Evolutionary conservation across 2,888 invertebrate species (phyloP), one percentile per base, ranked within the genome.

Genomic region (Rhodophaea formosa): DNA sequence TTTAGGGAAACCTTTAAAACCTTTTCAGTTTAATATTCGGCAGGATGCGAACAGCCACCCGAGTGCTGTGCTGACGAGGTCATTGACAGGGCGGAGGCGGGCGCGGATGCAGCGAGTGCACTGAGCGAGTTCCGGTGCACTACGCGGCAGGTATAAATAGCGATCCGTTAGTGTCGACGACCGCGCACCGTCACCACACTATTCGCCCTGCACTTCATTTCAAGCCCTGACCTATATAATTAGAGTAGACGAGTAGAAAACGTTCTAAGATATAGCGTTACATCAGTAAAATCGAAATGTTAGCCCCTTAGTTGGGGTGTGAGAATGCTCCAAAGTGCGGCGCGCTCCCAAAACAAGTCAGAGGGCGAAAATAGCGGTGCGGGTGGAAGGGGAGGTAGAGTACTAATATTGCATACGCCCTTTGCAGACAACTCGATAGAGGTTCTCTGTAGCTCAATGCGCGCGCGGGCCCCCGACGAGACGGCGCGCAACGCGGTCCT

Each of bases 101-200:
- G 77, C 76, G 77, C 86, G 88, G 88, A 87, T 90, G 90, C 90
- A 90, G 79, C 82, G 88, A 86, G 75, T 89, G 90, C 89, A 89
- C 81, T 80, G 82, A 82, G 83, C 84, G 80, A 84, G 88, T 90
- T 89, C 90, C 90, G 90, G 89, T 89, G 89, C 88, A 88, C 83
- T 84, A 84, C 86, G 81, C 75, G 79, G 80, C 89, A 89, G 89
- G 90, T 91, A 91, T 89, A 89, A 89, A 91, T 91, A 91, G 90
- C 86, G 83, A 80, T 80, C 90, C 90, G 90, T 90, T 91, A 90
- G 89, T 88, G 90, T 90, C 90, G 89, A 88, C 88, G 90, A 90
- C 90, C 90, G 88, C 80, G 77, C 74, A 71, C 74, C 75, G 74
- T 79, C 81, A 75, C 77, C 77, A 79, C 69, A 69, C 68, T 72